These are phyloP conservation scores for Nematopogon swammerdamellus DNA, from an alignment of 2,888 invertebrate species.

Conservation along the genomic window DNA sequence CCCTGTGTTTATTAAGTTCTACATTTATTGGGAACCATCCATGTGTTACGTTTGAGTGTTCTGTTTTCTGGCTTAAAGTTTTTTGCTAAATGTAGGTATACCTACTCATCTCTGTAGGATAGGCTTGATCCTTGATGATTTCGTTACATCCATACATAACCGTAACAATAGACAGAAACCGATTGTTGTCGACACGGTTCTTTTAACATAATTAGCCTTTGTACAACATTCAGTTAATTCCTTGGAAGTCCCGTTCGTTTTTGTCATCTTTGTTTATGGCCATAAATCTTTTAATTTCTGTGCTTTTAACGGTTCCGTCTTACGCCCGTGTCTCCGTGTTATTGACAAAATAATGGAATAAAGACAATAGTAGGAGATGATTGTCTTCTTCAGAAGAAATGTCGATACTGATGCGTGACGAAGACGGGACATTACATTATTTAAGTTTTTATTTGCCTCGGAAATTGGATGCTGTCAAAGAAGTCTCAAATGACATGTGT, in stretches of 20 bases:
- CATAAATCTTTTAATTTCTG: slow-evolving; percentile 33
- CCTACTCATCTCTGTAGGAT: no score
- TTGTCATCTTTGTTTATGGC: slow-evolving; percentile 1
- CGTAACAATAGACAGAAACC: neutral
- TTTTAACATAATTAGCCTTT: neutral
- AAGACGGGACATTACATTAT: no score
- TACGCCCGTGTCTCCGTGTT: slow-evolving; percentile 14
- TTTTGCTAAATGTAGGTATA: no score
- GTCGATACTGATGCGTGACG: neutral
- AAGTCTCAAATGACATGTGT: no score
- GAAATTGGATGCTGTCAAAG: no score
- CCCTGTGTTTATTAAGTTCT: no score
- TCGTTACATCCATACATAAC: no score
- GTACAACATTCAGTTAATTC: slow-evolving; percentile 10
- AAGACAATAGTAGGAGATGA: slow-evolving; percentile 30
- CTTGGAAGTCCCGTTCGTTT: slow-evolving; percentile 18
- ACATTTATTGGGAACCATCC: no score
- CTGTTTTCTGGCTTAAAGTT: no score
- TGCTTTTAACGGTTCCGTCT: slow-evolving; percentile 32
- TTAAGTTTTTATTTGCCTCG: no score
- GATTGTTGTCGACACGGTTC: neutral
- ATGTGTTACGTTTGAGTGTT: no score
- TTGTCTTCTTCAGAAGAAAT: slow-evolving; percentile 12
- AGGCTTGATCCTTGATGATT: no score
- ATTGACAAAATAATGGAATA: slow-evolving; percentile 35